Evolutionary conservation across 2,888 invertebrate genomes (phyloP), one percentile per base, ranked within the genome.

Genomic region (Mythimna lalbum): DNA sequence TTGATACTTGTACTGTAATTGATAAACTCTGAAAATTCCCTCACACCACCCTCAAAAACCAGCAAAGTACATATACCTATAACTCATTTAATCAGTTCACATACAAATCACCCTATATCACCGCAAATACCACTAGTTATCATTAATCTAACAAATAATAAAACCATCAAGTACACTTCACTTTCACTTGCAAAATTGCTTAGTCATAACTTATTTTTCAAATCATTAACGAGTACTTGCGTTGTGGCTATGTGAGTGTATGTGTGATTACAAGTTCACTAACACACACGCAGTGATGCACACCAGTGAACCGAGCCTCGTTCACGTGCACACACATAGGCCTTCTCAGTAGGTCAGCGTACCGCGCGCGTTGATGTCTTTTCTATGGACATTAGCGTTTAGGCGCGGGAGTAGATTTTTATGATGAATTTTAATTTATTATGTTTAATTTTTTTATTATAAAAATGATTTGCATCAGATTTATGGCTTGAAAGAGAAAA

Each of bases 341-440:
- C 63, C 53, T 69, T 43, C 62, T 69, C 83, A 89, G 86, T 90
- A 83, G 91, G 90, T 90, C 88, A 90, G 81, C 89, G 85, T 86
- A 85, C 83, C 88, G 86, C 57, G 50, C 89, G 87, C 90, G 91
- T 91, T 89, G 87, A 91, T 90, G 89, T 92, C 90, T 91, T 91
- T 90, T 89, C 84, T 87, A 89, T 89, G 63, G 80, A 78, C 80
- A 81, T 79, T 78, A 80, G 74, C 75, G 64, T 61, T 72, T 61
- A 49, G 73, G 53, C 69, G 70, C 73, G 67, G 47, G 69, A 68
- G 57, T 63, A 64, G 55, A 69, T 63, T 73, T 69, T 69, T 50
- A 64, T 69, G 59, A 65, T 78, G 31, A 73, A 60, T 73, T 75
- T 57, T 61, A 67, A 70, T 65, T 52, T 39, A 4, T 39, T 39